A percentile compares a stretch with the other conserved stretches of the same genome.
These are phyloP conservation scores for Araneus ventricosus DNA, from an alignment of 1,140 invertebrate genomes.

Conservation along the genomic window DNA sequence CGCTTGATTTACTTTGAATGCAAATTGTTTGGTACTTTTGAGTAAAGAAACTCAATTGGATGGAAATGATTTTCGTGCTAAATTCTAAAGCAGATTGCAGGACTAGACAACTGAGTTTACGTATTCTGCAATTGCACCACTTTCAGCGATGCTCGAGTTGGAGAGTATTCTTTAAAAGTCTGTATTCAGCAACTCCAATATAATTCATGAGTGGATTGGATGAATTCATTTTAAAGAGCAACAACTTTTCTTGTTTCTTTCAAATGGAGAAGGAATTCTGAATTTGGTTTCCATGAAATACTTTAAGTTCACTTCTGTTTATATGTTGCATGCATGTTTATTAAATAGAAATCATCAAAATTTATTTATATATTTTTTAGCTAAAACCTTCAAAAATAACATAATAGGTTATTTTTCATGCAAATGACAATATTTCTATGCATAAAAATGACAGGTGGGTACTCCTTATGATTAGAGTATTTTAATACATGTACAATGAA, in stretches of 20 bases:
- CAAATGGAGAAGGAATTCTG: no score
- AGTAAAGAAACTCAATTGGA: constrained; percentile 35
- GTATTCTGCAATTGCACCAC: neutral
- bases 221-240: neutral
- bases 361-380: no score
- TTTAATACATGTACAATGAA: no score
- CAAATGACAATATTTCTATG: no score
- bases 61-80: neutral
- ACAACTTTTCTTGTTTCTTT: neutral
- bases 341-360: no score
- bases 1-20: constrained; percentile 29
- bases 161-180: neutral
- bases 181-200: neutral
- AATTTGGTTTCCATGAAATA: neutral
- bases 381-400: no score
- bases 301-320: neutral
- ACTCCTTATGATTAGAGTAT: no score
- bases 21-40: neutral
- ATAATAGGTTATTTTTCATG: neutral
- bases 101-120: neutral
- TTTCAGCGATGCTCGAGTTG: neutral
- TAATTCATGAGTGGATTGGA: neutral
- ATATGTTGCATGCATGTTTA: no score
- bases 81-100: neutral
- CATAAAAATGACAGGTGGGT: no score